Base-by-base conservation (phyloP, 2,797 vertebrate genomes). In the Microctenopoma lineatum region DNA sequence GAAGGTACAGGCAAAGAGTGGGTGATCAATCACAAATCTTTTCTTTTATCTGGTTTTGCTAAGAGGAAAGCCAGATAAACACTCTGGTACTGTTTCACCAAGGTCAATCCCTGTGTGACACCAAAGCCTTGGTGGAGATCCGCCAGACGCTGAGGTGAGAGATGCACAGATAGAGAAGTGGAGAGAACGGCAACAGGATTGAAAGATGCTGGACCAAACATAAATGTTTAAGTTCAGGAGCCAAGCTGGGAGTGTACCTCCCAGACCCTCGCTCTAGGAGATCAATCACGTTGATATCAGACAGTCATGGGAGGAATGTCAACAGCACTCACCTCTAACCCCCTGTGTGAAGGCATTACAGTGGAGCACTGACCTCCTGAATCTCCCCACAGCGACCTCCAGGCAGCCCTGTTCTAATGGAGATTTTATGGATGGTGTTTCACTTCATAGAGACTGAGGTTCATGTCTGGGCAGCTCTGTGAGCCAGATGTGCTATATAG, bases 351-450 rank as follows among this genome's bases (percentile, higher is more conserved):
- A 90, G 81, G 85, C 77, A 70, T 86, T 90, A 91, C 90, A 88
- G 87, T 88, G 89, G 65, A 83, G 79, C 79, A 11, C 16, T 83
- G 80, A 88, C 87, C 91, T 75, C 83, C 82, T 13, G 74, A 73
- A 85, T 87, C 89, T 90, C 89, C 88, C 81, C 85, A 56, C 70
- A 41, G 14, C 66, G 86, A 87, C 89, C 89, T 88, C 87, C 75
- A 69, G 76, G 79, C 88, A 87, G 87, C 81, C 87, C 83, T 56
- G 72, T 84, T 84, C 89, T 91, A 92, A 91, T 92, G 90, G 89
- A 92, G 89, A 88, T 91, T 91, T 92, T 91, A 91, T 91, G 89
- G 90, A 88, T 77, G 88, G 83, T 80, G 87, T 89, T 91, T 87
- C 84, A 87, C 87, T 91, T 89, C 89, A 91, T 89, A 83, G 88